A percentile compares a stretch with the other conserved stretches of the same genome.
Evolutionary conservation across 2,888 invertebrate genomes (phyloP).

Genomic region (Dryobotodes eremita): DNA sequence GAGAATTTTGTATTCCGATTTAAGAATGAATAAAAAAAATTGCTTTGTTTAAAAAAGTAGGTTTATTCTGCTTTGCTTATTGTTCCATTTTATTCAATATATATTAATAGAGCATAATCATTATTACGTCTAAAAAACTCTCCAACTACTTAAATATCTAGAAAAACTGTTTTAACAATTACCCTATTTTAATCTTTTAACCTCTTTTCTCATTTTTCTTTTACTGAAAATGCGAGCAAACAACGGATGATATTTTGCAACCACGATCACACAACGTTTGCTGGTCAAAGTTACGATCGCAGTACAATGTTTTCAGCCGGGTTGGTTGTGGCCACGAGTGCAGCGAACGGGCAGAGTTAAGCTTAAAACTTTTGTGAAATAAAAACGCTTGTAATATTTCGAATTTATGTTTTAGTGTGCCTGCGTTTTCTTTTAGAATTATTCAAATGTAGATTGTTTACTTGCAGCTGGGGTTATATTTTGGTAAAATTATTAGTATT

Average conservation of each 20-base stretch:
- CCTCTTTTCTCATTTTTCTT: neutral
- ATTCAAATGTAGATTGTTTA: constrained; percentile 45
- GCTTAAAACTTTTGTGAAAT: constrained; percentile 46
- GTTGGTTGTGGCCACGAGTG: constrained; percentile 49
- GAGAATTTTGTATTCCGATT: neutral
- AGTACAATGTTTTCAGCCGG: constrained; percentile 32
- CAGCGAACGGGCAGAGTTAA: constrained; percentile 36
- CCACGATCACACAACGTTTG: constrained; percentile 51
- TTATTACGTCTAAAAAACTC: neutral
- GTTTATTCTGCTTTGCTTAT: neutral
- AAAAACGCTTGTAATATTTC: constrained; percentile 55
- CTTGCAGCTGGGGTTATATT: constrained; percentile 27
- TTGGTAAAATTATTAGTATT: neutral
- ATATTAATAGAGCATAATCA: too few species aligned
- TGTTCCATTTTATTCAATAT: neutral
- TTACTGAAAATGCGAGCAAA: constrained; percentile 22
- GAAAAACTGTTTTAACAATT: neutral
- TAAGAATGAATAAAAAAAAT: neutral
- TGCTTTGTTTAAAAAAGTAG: neutral
- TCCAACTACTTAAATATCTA: neutral
- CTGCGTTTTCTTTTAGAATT: constrained; percentile 48
- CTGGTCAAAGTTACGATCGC: constrained; percentile 57
- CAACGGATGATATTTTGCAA: constrained; percentile 43
- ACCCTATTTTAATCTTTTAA: neutral
- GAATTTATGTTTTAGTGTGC: constrained; percentile 42